Base-by-base conservation (phyloP, 2,113 vertebrate species). In the Phoenicopterus ruber region DNA sequence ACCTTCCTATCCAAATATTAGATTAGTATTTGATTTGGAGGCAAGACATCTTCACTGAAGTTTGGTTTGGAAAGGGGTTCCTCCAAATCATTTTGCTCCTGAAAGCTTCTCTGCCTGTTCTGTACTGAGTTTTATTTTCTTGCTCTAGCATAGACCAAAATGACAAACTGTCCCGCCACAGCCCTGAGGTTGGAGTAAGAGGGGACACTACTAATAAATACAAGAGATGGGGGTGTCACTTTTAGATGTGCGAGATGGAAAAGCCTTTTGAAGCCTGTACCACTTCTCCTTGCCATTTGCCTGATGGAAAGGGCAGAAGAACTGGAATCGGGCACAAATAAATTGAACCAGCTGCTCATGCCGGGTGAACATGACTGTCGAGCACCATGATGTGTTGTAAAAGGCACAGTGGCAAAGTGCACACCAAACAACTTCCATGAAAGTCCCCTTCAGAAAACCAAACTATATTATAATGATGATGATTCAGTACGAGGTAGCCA, bases 301-400 rank as follows among this genome's bases (percentile, higher is more conserved):
- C 8, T 8, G 17, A 47, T 14, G 17, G 58, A 67, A 44, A 44
- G 24, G 65, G 49, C 47, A 62, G 20, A 54, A 80, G 14, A 72
- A 47, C 14, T 38, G 85, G 31, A 58, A 58, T 21, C 3, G 3
- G 38, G n/a, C 14, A 82, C 17, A 52, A 57, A 15, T 5, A 10
- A 47, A 38, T 31, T 0, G 1, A 71, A 31, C 15, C 14, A 58
- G 17, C 20, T 79, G 28, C 38, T 73, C 4, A 1, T 6, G 19
- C 20, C 29, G 24, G 28, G 18, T 42, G 19, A 42, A 34, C 0
- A 6, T 0, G 0, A 25, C 24, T 24, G 22, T 4, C 0, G 6
- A 73, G 70, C 49, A 78, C 31, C n/a, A 34, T 1, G 0, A 26
- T 5, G 22, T 2, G 13, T 31, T 55, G 24, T 29, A 42, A 54